These are phyloP conservation scores for Lomographa bimaculata DNA, from an alignment of 2,888 invertebrate genomes.

Conservation along the genomic window DNA sequence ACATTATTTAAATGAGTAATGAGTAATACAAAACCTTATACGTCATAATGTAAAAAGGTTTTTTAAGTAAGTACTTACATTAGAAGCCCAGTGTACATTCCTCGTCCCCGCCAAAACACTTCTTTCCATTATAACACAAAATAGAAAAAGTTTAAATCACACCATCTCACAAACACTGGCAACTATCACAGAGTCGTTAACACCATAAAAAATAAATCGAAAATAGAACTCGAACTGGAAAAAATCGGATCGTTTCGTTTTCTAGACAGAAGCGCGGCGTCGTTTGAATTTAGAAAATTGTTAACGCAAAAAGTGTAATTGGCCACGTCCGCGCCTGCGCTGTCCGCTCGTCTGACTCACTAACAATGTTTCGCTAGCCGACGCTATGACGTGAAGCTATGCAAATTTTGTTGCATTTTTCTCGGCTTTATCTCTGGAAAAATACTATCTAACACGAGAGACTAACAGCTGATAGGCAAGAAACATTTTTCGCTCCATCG, in stretches of 20 bases:
- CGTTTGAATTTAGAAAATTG: slow-evolving; percentile 64
- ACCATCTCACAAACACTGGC: slow-evolving; percentile 66
- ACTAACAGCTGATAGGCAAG: slow-evolving; percentile 46
- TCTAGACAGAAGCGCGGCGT: slow-evolving; percentile 49
- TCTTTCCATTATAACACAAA: slow-evolving; percentile 68
- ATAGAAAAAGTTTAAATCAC: slow-evolving; percentile 53
- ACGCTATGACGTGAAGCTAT: slow-evolving; percentile 54
- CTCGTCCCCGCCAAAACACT: slow-evolving; percentile 72
- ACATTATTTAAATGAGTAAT: too few species aligned
- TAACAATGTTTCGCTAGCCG: slow-evolving; percentile 44
- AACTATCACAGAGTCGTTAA: slow-evolving; percentile 21
- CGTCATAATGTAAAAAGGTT: too few species aligned
- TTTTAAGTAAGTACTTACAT: slow-evolving; percentile 57
- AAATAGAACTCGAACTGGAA: slow-evolving; percentile 43
- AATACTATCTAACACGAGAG: slow-evolving; percentile 36
- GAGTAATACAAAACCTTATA: too few species aligned
- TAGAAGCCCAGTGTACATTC: slow-evolving; percentile 76
- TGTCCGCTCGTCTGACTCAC: slow-evolving; percentile 55
- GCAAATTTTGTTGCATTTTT: slow-evolving; percentile 66
- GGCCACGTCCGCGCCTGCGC: slow-evolving; percentile 59
- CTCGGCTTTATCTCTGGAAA: slow-evolving; percentile 38
- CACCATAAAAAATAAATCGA: slow-evolving; percentile 47
- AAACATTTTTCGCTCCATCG: slow-evolving; percentile 63
- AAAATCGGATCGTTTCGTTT: slow-evolving; percentile 61
- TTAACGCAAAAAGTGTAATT: slow-evolving; percentile 64